Conservation (phyloP, 2,113 vertebrate genomes). For the Myotis brandtii region DNA sequence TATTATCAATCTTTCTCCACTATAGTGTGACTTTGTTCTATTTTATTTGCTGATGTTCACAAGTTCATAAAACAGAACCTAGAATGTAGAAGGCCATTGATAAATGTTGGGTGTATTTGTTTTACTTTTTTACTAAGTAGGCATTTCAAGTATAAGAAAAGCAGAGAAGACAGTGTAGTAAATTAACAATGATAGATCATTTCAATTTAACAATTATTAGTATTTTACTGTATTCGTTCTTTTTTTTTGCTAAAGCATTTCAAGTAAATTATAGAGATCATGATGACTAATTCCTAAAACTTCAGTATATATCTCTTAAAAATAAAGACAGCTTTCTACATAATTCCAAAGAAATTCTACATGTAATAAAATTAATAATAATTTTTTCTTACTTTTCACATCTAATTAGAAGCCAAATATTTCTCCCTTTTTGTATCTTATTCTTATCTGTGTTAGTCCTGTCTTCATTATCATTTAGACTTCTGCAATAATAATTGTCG, state of each 20-base stretch:
- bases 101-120: not conserved
- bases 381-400: not conserved
- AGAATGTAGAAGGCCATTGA: not conserved
- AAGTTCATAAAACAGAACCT: not conserved
- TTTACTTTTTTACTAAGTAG: not conserved
- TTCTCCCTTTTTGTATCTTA: not conserved
- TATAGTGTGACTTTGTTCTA: not conserved
- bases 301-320: not conserved
- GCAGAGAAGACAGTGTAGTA: not conserved
- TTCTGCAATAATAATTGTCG: not conserved
- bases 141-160: not conserved
- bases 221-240: not conserved
- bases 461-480: not conserved
- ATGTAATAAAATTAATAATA: not conserved
- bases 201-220: not conserved
- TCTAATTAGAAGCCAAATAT: not conserved
- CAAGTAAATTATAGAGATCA: not conserved
- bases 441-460: not conserved
- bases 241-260: slow-evolving; percentile 37
- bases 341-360: not conserved
- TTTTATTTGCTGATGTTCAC: not conserved
- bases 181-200: not conserved
- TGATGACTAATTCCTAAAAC: not conserved
- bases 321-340: not conserved
- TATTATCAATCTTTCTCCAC: not conserved